These are phyloP conservation scores for Oplegnathus fasciatus DNA, from an alignment of 2,113 vertebrate species.

Conservation along the genomic window DNA sequence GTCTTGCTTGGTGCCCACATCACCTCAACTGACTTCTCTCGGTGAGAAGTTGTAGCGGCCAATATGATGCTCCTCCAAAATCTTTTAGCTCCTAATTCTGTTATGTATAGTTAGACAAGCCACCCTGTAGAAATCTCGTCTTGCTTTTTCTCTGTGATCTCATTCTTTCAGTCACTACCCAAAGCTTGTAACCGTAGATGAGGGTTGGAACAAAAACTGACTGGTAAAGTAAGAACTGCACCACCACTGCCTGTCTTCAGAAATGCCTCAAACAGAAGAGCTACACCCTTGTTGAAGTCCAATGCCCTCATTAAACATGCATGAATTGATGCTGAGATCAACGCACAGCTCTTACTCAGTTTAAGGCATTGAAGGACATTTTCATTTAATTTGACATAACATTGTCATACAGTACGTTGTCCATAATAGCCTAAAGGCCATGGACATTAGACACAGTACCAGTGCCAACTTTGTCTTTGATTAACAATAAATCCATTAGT, in stretches of 20 bases:
- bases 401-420: background rate
- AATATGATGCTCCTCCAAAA: background rate
- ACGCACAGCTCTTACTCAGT: background rate
- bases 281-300: background rate
- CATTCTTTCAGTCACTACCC: constrained; percentile 6
- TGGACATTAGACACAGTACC: background rate
- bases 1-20: constrained; percentile 16
- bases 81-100: background rate
- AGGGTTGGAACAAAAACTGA: background rate
- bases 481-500: background rate
- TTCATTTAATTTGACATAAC: constrained; percentile 30
- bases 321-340: background rate
- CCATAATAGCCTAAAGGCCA: background rate
- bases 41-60: background rate
- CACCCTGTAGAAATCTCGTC: background rate
- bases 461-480: constrained; percentile 1
- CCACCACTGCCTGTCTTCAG: background rate
- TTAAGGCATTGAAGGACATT: background rate
- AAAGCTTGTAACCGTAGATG: background rate
- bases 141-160: background rate
- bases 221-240: background rate
- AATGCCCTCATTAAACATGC: constrained; percentile 8
- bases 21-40: constrained; percentile 25
- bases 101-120: background rate
- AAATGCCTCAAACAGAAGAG: background rate